phyloP scores from a whole-genome alignment of 2,797 vertebrate genomes.

The Aeoliscus strigatus region DNA sequence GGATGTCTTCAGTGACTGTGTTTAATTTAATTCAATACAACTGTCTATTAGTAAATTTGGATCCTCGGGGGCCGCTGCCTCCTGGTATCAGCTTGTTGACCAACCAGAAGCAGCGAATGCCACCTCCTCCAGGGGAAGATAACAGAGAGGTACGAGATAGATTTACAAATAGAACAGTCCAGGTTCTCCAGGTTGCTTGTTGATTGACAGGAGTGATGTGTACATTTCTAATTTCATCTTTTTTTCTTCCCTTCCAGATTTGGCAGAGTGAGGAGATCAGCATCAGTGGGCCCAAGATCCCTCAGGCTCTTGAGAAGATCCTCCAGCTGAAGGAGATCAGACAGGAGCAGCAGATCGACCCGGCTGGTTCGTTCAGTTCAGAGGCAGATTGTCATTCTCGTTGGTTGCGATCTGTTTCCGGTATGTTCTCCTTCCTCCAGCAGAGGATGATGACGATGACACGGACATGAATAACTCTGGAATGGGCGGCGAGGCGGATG shows the following conservation, averaged over 20 bases:
- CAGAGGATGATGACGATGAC: conserved; percentile 79
- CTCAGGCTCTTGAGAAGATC: conserved; percentile 91
- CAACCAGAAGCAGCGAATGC: conserved; percentile 74
- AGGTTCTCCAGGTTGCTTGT: too few relatives aligned
- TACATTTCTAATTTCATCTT: too few relatives aligned
- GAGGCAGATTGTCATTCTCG: too few relatives aligned
- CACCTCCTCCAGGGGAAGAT: conserved; percentile 86
- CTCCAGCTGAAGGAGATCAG: conserved; percentile 92
- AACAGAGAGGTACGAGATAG: conserved; percentile 82
- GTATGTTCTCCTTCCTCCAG: conserved; percentile 6
- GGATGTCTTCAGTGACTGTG: too few relatives aligned
- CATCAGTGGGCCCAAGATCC: conserved; percentile 84
- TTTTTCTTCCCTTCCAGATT: conserved; percentile 31
- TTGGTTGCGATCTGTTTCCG: too few relatives aligned
- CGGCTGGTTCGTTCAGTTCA: conserved; percentile 54
- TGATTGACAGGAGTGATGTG: too few relatives aligned
- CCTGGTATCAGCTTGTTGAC: conserved; percentile 77
- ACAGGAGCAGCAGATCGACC: conserved; percentile 83
- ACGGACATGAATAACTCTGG: conserved; percentile 71
- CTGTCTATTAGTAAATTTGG: conserved; percentile 41
- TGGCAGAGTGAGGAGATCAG: conserved; percentile 82
- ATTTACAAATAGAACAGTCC: too few relatives aligned
- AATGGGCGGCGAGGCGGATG: conserved; percentile 75
- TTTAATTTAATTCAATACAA: too few relatives aligned
- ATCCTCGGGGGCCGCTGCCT: conserved; percentile 71